Percentiles rank a stretch among this genome's conserved stretches.
phyloP scores from a whole-genome alignment of 1,140 invertebrate genomes.

The Oedothorax gibbosus region DNA sequence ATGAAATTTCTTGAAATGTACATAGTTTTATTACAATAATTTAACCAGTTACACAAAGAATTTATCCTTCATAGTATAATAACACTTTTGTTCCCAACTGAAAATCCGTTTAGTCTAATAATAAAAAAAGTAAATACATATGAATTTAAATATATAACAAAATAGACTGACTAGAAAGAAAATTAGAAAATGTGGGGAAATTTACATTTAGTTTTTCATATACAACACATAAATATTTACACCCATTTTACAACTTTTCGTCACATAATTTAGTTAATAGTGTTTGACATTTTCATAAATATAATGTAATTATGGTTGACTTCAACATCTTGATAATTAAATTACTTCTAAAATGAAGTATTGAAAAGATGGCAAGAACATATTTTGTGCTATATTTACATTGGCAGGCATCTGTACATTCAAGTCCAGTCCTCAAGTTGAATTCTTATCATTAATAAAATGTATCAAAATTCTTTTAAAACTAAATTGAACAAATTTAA shows the following conservation, averaged over 20 bases:
- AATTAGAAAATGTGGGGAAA: no score
- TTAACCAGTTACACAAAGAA: no score
- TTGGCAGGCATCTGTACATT: neutral
- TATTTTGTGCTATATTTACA: conserved; percentile 28
- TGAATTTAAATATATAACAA: no score
- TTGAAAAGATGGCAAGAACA: conserved; percentile 13
- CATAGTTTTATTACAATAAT: no score
- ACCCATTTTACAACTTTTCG: conserved; percentile 10
- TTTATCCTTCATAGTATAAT: no score
- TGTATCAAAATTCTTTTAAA: neutral
- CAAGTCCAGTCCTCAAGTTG: conserved; percentile 3
- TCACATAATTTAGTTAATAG: conserved; percentile 1
- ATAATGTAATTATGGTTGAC: conserved; percentile 3
- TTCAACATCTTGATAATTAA: conserved; percentile 1
- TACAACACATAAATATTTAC: conserved; percentile 13
- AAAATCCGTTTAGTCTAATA: no score
- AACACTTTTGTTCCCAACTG: no score
- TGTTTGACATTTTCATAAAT: conserved; percentile 27
- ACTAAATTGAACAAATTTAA: neutral
- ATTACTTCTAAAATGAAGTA: conserved; percentile 44
- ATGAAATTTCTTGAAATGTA: no score
- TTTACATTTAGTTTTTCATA: neutral
- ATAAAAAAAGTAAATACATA: no score
- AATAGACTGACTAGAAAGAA: no score
- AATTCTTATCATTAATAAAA: neutral